Evolutionary conservation across 2,113 vertebrate genomes (phyloP).

Genomic region (Dasypus novemcinctus): DNA sequence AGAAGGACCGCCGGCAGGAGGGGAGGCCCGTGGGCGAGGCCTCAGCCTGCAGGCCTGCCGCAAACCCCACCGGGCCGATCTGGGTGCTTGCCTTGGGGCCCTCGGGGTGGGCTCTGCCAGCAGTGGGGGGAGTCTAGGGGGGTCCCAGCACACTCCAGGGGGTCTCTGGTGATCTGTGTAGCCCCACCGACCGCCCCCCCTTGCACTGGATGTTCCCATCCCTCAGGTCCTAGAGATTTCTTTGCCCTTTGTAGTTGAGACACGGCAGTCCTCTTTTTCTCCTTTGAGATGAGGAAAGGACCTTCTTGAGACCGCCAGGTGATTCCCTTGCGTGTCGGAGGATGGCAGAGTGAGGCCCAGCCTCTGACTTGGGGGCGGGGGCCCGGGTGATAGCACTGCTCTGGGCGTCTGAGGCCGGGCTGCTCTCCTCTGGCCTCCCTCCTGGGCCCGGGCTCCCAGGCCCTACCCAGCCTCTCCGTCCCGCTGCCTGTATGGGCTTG

Average conservation of each 20-base stretch:
- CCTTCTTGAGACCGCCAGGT: neutral
- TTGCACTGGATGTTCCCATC: neutral
- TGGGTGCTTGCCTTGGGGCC: neutral
- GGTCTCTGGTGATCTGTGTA: neutral
- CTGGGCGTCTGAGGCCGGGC: neutral
- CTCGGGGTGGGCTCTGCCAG: neutral
- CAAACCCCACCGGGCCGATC: neutral
- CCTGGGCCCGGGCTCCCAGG: too few relatives aligned
- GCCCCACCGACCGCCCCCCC: neutral
- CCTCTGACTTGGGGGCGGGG: too few relatives aligned
- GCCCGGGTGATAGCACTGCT: neutral
- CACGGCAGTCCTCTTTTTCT: neutral
- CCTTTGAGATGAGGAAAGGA: neutral
- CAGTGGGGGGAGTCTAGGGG: neutral
- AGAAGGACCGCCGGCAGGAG: neutral
- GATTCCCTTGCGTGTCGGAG: neutral
- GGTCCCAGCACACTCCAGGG: neutral
- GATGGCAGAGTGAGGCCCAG: neutral
- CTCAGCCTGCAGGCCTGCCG: fast-evolving
- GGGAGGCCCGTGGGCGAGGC: neutral
- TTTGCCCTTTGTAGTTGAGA: neutral
- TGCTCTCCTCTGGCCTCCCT: fast-evolving
- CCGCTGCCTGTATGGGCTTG: neutral
- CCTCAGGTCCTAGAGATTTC: neutral
- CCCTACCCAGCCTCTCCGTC: neutral